Evolutionary conservation across 2,888 invertebrate genomes (phyloP).

Genomic region (Strigamia maritima): DNA sequence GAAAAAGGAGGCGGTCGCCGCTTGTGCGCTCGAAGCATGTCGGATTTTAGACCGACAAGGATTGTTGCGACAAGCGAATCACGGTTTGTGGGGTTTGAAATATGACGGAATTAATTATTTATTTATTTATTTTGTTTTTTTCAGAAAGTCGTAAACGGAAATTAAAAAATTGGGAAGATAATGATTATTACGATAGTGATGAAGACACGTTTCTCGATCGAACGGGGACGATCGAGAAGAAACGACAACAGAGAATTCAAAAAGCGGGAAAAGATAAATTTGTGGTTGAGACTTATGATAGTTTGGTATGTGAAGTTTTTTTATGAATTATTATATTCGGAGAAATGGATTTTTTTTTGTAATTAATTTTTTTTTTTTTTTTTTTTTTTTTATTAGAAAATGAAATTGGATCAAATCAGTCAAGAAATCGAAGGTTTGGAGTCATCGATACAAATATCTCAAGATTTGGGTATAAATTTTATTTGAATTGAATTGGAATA

Average conservation of each 20-base stretch:
- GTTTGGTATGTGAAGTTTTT: conserved; percentile 48
- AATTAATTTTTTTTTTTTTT: neutral
- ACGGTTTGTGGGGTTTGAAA: conserved; percentile 60
- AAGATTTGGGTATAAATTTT: conserved; percentile 47
- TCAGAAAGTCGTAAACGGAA: conserved; percentile 77
- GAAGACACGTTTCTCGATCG: conserved; percentile 94
- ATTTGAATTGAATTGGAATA: conserved; percentile 4
- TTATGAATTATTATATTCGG: neutral
- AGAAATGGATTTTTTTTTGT: neutral
- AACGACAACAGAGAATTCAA: conserved; percentile 72
- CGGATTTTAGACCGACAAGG: conserved; percentile 83
- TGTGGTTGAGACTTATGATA: conserved; percentile 56
- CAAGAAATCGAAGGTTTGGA: conserved; percentile 62
- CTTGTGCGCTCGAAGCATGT: conserved; percentile 94
- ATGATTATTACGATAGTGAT: conserved; percentile 90
- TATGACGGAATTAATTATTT: too few species aligned
- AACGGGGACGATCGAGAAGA: conserved; percentile 86
- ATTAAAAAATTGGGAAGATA: conserved; percentile 68
- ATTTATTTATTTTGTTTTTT: conserved; percentile 44
- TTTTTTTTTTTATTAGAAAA: conserved; percentile 57
- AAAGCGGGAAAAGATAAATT: conserved; percentile 59
- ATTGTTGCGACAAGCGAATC: conserved; percentile 77
- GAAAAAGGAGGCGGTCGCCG: conserved; percentile 88
- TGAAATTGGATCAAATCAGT: conserved; percentile 59
- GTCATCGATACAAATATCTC: conserved; percentile 52